Evolutionary conservation across 2,888 invertebrate genomes (phyloP).

Genomic region (Drosophila neotestacea): DNA sequence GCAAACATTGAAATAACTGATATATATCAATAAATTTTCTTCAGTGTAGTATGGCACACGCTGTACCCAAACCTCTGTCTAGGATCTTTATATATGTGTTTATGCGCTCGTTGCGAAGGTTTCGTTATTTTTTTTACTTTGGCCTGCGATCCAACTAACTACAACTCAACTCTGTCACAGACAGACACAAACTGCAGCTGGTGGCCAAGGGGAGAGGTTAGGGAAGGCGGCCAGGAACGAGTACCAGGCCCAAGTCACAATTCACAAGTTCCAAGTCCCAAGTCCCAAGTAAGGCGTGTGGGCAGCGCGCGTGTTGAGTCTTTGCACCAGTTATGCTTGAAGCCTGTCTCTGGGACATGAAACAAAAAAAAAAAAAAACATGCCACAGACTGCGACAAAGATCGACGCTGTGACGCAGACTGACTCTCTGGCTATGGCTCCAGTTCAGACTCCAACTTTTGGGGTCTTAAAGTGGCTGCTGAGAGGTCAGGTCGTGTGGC

Average conservation of each 20-base stretch:
- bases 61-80: conserved; percentile 38
- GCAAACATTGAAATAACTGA: too few relatives aligned
- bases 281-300: conserved; percentile 46
- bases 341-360: conserved; percentile 66
- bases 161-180: conserved; percentile 64
- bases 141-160: conserved; percentile 47
- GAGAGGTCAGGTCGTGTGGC: conserved; percentile 75
- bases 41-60: conserved; percentile 52
- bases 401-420: conserved; percentile 22
- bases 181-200: conserved; percentile 20
- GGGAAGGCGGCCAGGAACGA: background rate
- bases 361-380: conserved; percentile 23
- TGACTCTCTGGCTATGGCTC: background rate
- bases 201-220: background rate
- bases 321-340: conserved; percentile 73
- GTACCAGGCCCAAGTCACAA: conserved; percentile 13
- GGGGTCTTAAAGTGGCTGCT: conserved; percentile 20
- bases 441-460: background rate
- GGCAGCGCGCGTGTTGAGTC: conserved; percentile 59
- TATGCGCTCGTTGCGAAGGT: conserved; percentile 52
- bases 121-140: conserved; percentile 39
- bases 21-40: conserved; percentile 1
- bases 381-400: conserved; percentile 48
- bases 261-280: background rate
- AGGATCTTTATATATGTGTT: conserved; percentile 39